Conservation (phyloP, 2,113 vertebrate genomes). For the Rhea americana region DNA sequence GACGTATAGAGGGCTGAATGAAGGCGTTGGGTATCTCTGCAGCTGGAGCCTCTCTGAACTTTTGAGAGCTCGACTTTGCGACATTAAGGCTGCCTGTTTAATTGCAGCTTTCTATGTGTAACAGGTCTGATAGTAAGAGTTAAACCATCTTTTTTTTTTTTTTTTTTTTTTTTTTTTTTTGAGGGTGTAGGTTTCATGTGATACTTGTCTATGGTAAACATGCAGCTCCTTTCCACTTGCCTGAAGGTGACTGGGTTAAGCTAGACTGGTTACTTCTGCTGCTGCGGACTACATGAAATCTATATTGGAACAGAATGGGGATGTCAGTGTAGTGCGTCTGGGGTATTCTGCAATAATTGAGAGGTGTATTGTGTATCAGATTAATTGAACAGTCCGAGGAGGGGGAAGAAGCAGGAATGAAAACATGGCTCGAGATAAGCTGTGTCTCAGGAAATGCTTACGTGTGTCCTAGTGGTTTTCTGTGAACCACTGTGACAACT, state of each 20-base stretch:
- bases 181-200: neutral
- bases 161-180: too few species aligned
- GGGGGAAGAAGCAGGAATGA: neutral
- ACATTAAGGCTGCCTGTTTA: neutral
- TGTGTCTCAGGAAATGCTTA: neutral
- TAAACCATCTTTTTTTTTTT: neutral
- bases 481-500: neutral
- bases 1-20: neutral
- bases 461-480: rapidly evolving
- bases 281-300: neutral
- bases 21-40: neutral
- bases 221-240: neutral
- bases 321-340: neutral
- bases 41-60: neutral
- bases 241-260: neutral
- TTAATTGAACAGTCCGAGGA: neutral
- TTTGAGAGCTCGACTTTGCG: neutral
- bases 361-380: neutral
- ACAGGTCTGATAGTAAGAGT: neutral
- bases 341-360: neutral
- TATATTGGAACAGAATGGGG: neutral
- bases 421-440: neutral
- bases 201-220: neutral
- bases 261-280: neutral
- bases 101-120: neutral